Percentiles rank a stretch among this genome's conserved stretches.
Evolutionary conservation across 2,797 vertebrate species (phyloP).

Genomic region (Neopelma chrysocephalum): DNA sequence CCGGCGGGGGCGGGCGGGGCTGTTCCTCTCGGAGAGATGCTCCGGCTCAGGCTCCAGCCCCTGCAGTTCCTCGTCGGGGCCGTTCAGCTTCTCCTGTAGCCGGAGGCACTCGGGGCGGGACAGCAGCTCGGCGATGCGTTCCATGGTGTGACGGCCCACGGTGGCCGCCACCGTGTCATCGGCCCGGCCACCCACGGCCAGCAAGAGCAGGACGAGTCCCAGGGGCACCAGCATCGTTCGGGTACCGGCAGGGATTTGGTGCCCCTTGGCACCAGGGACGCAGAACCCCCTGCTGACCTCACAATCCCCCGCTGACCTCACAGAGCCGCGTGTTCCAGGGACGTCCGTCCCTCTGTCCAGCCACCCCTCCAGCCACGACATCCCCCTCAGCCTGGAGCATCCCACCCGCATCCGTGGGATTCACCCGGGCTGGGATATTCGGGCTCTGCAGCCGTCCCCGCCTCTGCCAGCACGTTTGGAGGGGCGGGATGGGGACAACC

Average conservation of each 20-base stretch:
- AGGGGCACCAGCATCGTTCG: accelerated
- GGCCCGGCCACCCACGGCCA: not conserved
- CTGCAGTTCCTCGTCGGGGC: conserved; percentile 61
- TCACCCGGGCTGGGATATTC: accelerated
- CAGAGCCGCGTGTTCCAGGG: accelerated
- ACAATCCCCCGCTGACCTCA: not conserved
- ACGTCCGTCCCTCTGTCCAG: not conserved
- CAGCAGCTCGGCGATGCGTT: conserved; percentile 82
- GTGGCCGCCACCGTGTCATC: conserved; percentile 70
- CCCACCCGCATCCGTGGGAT: not conserved
- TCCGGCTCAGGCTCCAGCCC: conserved; percentile 46
- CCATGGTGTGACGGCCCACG: conserved; percentile 79
- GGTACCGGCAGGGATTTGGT: accelerated
- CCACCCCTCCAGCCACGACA: not conserved
- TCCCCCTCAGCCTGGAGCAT: not conserved
- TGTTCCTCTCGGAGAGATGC: conserved; percentile 64
- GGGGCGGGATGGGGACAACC: accelerated
- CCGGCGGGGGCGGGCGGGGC: not conserved
- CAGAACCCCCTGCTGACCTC: not conserved
- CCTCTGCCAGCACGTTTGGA: accelerated
- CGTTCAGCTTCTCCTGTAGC: conserved; percentile 75
- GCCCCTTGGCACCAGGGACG: accelerated
- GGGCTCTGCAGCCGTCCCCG: accelerated
- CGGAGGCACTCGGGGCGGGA: conserved; percentile 80
- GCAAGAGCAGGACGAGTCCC: not conserved